A percentile compares a stretch with the other conserved stretches of the same genome.
These are phyloP conservation scores for Muntiacus reevesi DNA, from an alignment of 2,113 vertebrate genomes.

Conservation along the genomic window DNA sequence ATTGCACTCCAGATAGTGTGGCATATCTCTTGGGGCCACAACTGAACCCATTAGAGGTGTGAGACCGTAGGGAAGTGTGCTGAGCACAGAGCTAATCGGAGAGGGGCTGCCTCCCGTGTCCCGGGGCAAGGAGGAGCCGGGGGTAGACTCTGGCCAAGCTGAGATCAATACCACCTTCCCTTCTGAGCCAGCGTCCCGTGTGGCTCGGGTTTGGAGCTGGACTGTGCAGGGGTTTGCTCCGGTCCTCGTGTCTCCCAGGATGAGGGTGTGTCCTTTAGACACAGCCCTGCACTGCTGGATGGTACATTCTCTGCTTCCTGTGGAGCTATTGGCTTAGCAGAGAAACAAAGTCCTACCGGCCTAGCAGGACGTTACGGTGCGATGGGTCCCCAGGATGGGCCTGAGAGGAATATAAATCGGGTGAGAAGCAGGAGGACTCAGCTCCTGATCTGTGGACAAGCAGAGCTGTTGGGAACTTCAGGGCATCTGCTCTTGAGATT, in stretches of 20 bases:
- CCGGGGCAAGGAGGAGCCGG: background rate
- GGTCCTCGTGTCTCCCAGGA: rapidly evolving
- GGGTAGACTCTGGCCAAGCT: background rate
- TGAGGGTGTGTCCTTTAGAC: rapidly evolving
- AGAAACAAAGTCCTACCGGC: rapidly evolving
- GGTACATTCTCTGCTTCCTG: rapidly evolving
- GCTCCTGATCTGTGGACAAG: background rate
- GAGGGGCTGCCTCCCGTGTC: rapidly evolving
- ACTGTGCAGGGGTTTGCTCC: rapidly evolving
- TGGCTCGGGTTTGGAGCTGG: background rate
- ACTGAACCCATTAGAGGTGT: rapidly evolving
- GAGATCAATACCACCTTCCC: rapidly evolving
- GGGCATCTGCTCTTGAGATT: rapidly evolving
- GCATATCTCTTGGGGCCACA: rapidly evolving
- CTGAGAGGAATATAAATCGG: rapidly evolving
- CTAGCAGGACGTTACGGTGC: background rate
- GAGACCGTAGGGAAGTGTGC: rapidly evolving
- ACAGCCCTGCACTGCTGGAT: background rate
- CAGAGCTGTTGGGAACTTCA: background rate
- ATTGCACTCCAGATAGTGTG: rapidly evolving
- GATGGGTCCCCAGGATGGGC: background rate
- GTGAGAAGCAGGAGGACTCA: background rate
- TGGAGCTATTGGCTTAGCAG: background rate
- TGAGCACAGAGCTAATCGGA: rapidly evolving
- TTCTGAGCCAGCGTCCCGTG: rapidly evolving